Base-by-base conservation (phyloP, 2,797 vertebrate species). In the Crocodylus rhombifer region DNA sequence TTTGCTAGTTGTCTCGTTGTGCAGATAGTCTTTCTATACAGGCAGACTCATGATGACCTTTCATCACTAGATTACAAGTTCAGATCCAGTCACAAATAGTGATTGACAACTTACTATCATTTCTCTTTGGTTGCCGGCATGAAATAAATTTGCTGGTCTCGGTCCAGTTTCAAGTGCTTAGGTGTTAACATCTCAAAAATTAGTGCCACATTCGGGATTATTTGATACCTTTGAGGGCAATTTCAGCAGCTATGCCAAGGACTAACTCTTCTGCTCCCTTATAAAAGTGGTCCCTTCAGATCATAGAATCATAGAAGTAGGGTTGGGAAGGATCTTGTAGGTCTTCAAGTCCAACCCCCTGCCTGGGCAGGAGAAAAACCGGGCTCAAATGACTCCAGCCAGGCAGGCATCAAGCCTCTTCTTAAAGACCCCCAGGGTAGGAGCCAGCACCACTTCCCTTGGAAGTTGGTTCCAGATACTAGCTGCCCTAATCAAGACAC, bases 71-170 rank as follows among this genome's bases (percentile, higher is more conserved):
- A 84, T 0, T 81, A 80, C 3, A 1, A 71, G 65, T 73, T 93
- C 86, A 63, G 88, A 85, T 88, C 84, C 91, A 63, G 81, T 93
- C 77, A 83, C 91, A 93, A 95, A 91, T 91, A 90, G 84, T 42
- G 23, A 92, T 84, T 8, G 84, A 80, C 82, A 86, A 75, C 62
- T 88, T 94, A 78, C 95, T 95, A 90, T 84, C 75, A n/a, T 67
- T 81, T 94, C 86, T 26, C 69, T 73, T 15, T 83, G 60, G 86
- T 89, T 95, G 33, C 65, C 65, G 89, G 86, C 80, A 67, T 94
- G 92, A 95, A 91, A 94, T 94, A 94, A 94, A 88, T 91, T 91
- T 94, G 84, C 89, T 96, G 94, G 89, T 93, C 95, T 91, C 83
- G 78, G 89, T 95, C 81, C 55, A 90, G 89, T 94, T 96, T 95